Percentiles rank a stretch among this genome's conserved stretches.
These are phyloP conservation scores for Neria commutata DNA, from an alignment of 2,888 invertebrate genomes.

Conservation along the genomic window DNA sequence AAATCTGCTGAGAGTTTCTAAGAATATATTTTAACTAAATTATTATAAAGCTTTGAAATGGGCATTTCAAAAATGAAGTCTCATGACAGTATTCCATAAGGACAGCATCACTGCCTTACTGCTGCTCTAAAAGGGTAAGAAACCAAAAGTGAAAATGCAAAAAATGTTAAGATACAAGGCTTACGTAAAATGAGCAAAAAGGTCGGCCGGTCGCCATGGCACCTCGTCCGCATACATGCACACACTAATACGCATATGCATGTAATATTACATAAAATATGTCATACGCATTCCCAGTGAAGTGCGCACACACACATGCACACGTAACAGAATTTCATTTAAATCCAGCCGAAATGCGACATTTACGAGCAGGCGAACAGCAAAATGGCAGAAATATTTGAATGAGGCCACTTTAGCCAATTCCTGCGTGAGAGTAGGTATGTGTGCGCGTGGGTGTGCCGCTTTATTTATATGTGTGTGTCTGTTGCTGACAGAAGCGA, in stretches of 20 bases:
- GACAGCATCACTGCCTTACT: neutral
- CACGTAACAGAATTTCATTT: neutral
- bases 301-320: too few species aligned
- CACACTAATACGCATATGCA: neutral
- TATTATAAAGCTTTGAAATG: too few species aligned
- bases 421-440: too few species aligned
- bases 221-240: neutral
- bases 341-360: neutral
- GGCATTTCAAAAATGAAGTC: too few species aligned
- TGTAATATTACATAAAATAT: too few species aligned
- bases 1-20: too few species aligned
- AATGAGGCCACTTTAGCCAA: constrained; percentile 1
- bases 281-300: too few species aligned
- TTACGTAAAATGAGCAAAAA: neutral
- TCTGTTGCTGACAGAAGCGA: neutral
- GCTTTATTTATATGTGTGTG: too few species aligned
- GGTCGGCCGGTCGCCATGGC: too few species aligned
- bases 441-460: too few species aligned
- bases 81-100: too few species aligned
- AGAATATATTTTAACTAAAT: too few species aligned
- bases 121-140: neutral
- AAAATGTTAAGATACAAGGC: neutral
- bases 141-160: neutral
- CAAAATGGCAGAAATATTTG: constrained; percentile 1
- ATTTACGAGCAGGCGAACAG: neutral